Evolutionary conservation across 2,888 invertebrate genomes (phyloP).

Genomic region (Silvanus unidentatus): DNA sequence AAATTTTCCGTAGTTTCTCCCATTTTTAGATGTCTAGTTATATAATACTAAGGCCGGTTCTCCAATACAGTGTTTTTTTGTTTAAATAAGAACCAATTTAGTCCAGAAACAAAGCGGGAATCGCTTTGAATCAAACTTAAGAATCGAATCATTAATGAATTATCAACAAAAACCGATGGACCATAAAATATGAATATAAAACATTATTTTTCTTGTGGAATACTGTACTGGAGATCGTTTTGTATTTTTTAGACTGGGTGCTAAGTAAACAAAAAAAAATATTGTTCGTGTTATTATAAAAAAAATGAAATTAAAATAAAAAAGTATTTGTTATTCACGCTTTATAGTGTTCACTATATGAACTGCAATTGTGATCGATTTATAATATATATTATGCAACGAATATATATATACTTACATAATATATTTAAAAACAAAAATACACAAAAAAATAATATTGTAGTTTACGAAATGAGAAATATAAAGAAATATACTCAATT

Average conservation of each 20-base stretch:
- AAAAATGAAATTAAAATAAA: slow-evolving; percentile 17
- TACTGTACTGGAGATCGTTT: slow-evolving; percentile 23
- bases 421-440: slow-evolving; percentile 20
- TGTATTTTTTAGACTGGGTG: slow-evolving; percentile 41
- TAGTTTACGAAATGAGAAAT: slow-evolving; percentile 14
- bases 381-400: slow-evolving; percentile 41
- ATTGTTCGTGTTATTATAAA: slow-evolving; percentile 41
- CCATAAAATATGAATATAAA: too few relatives aligned
- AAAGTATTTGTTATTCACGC: slow-evolving; percentile 39
- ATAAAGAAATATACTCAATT: slow-evolving; percentile 23
- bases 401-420: slow-evolving; percentile 26
- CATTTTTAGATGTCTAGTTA: slow-evolving; percentile 22
- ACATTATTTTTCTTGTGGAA: slow-evolving; percentile 11
- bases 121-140: too few relatives aligned
- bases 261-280: slow-evolving; percentile 35
- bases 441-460: too few relatives aligned
- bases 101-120: too few relatives aligned
- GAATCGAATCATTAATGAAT: too few relatives aligned
- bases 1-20: slow-evolving; percentile 21
- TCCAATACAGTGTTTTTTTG: neutral
- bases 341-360: slow-evolving; percentile 49
- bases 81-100: too few relatives aligned
- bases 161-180: too few relatives aligned
- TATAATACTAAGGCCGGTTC: slow-evolving; percentile 8
- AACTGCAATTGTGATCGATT: slow-evolving; percentile 48